Evolutionary conservation across 2,113 vertebrate species (phyloP).

Genomic region (Podocnemis expansa): DNA sequence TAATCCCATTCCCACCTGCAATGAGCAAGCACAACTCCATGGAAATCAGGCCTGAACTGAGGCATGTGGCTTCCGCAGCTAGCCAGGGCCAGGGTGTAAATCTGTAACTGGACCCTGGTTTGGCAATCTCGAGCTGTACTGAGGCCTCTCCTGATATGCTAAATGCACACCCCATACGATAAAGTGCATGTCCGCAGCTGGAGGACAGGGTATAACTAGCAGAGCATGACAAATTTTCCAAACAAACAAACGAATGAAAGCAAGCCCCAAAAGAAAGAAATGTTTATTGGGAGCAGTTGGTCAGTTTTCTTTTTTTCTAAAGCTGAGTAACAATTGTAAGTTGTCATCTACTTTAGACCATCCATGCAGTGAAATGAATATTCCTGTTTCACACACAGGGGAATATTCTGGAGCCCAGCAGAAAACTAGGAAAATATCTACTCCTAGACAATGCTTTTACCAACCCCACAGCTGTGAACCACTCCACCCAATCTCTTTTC

Average conservation of each 20-base stretch:
- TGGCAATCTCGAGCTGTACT: not conserved
- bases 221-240: rapidly evolving
- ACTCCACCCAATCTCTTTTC: too few species aligned
- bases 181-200: not conserved
- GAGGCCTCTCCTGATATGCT: not conserved
- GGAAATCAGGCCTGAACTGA: not conserved
- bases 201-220: rapidly evolving
- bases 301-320: not conserved
- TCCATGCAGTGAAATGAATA: not conserved
- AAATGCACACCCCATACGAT: not conserved
- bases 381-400: rapidly evolving
- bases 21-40: not conserved
- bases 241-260: not conserved
- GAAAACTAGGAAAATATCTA: not conserved
- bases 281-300: conserved; percentile 31
- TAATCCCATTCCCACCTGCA: not conserved
- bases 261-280: not conserved
- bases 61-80: not conserved
- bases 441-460: not conserved
- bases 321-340: rapidly evolving
- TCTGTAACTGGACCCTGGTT: not conserved
- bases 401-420: not conserved
- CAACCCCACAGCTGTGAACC: too few species aligned
- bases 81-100: not conserved
- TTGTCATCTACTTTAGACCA: too few species aligned